Conservation (phyloP, 2,113 vertebrate genomes). For the Nannospalax galili region DNA sequence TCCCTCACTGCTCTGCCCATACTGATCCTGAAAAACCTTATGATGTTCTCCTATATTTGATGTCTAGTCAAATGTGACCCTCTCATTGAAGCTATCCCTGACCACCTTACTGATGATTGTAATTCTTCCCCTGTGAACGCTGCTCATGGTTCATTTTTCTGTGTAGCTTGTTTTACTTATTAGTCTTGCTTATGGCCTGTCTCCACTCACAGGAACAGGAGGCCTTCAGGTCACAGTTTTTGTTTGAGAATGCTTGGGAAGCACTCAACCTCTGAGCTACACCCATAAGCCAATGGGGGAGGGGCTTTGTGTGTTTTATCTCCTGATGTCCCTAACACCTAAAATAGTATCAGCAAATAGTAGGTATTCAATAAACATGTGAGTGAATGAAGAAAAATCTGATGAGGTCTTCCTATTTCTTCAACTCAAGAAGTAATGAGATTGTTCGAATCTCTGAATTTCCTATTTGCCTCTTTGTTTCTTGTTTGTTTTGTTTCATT, state of each 20-base stretch:
- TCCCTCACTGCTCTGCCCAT: background rate
- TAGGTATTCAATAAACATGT: background rate
- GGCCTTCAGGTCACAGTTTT: too few relatives aligned
- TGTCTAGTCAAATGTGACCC: background rate
- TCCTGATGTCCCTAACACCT: background rate
- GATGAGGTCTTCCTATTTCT: background rate
- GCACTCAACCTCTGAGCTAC: background rate
- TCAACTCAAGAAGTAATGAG: background rate
- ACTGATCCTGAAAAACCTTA: too few relatives aligned
- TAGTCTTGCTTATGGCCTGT: background rate
- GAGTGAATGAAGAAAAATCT: background rate
- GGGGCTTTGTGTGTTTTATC: background rate
- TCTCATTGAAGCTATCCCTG: background rate
- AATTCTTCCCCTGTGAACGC: background rate
- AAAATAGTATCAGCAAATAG: background rate
- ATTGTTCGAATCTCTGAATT: background rate
- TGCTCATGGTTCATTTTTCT: background rate
- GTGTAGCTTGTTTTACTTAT: background rate
- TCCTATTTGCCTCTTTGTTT: background rate
- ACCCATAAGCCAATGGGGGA: background rate
- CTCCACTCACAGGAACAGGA: background rate
- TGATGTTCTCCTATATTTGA: background rate
- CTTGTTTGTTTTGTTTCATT: background rate
- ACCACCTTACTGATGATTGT: background rate
- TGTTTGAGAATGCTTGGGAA: background rate